Base-by-base conservation (phyloP, 2,888 invertebrate species). In the Metalampra italica region DNA sequence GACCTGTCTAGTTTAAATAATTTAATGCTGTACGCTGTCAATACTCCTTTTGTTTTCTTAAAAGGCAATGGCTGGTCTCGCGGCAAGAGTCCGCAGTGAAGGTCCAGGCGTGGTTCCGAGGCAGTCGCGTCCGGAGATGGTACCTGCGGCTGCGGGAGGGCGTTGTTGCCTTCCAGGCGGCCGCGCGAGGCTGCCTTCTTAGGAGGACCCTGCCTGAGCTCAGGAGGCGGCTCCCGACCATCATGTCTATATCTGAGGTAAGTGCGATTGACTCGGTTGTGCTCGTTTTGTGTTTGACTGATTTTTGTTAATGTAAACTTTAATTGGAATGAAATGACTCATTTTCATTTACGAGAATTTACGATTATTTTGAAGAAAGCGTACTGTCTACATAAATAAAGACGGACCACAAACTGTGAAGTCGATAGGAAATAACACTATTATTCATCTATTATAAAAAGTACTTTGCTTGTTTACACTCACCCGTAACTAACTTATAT, bases 41-140 rank as follows among this genome's bases (percentile, higher is more conserved):
- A 32, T 37, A 37, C 3, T 37, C 8, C 7, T 39, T 39, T 34
- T 11, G 3, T 34, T 30, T 12, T 13, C 45, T n/a, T 29, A 29
- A 7, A 53, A 90, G 90, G 55, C 82, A 86, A 61, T 90, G 90
- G 72, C 74, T 93, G 14, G 75, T 82, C 29, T 68, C 79, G 15
- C 88, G 92, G 0, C 84, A 90, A 48, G 90, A 91, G 52, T 92
- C 93, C 0, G 93, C 91, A 0, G 66, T 91, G 11, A 92, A 92
- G 46, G 93, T 98, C 47, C 98, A 98, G 75, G 91, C 94, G 43
- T 91, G 91, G 68, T 97, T 95, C 94, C 91, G 95, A 49, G 93
- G 94, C 22, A 92, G 92, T 61, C 91, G 91, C 49, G 91, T 91
- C 29, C 90, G 94, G 3, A 88, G 90, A 45, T 94, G 94, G 92